Evolutionary conservation across 2,113 vertebrate species (phyloP).

Genomic region (Aplodontia rufa): DNA sequence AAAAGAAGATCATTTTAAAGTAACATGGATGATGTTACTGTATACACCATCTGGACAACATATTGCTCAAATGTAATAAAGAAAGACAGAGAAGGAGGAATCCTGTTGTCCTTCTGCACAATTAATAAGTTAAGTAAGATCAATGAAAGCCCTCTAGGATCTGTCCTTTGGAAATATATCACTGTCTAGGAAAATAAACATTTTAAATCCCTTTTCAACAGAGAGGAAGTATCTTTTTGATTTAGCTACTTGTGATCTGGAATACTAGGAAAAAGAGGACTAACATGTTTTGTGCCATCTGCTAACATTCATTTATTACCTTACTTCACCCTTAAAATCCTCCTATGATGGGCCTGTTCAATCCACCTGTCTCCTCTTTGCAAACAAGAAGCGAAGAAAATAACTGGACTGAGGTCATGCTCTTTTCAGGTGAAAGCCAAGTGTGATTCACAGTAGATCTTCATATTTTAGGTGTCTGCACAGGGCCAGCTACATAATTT

Average conservation of each 20-base stretch:
- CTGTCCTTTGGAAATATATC: not conserved
- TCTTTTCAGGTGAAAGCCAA: not conserved
- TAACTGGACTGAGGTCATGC: not conserved
- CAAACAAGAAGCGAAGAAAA: not conserved
- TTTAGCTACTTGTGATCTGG: not conserved
- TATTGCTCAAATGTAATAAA: constrained; percentile 83
- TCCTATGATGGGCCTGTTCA: not conserved
- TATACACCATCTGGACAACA: constrained; percentile 82
- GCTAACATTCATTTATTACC: not conserved
- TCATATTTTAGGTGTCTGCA: not conserved
- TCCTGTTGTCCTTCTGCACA: not conserved
- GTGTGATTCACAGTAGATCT: not conserved
- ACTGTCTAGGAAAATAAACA: constrained; percentile 1
- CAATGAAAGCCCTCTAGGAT: not conserved
- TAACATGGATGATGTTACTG: constrained; percentile 78
- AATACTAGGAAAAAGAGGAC: not conserved
- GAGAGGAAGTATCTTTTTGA: not conserved
- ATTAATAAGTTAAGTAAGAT: constrained; percentile 24
- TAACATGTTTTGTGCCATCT: not conserved
- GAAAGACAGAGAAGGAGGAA: constrained; percentile 53
- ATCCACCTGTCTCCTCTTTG: not conserved
- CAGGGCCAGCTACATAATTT: not conserved
- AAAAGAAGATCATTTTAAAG: constrained; percentile 83
- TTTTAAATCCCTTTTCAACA: constrained; percentile 15
- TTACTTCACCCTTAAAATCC: not conserved